Evolutionary conservation across 1,140 invertebrate species (phyloP), one percentile per base, ranked within the genome.

Genomic region (Cyphomyrmex costatus): DNA sequence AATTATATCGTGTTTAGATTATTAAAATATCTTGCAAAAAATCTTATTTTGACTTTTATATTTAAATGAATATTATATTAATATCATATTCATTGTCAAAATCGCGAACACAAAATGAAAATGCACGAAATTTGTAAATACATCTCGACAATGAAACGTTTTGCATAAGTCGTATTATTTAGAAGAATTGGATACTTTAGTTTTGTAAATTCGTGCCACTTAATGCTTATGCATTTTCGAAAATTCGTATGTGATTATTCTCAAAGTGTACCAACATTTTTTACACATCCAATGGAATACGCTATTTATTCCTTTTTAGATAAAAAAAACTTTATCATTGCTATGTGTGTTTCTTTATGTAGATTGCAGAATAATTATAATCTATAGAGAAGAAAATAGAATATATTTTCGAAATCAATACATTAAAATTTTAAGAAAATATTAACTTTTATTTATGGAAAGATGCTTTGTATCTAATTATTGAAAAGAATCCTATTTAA

Each of bases 331-430:
- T 66, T 10, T 33, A 19, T 12, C 1, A 10, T 16, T 42, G 12
- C 10, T 21, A 1, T 70, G 16, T 70, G 2, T 70, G 16, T 70
- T 49, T 70, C 33, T 70, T 42, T 16, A 16, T 12, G 12, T 5
- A 42, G 19, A 19, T 70, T 49, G 7, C 6, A 70, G n/a, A 68
- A 49, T 49, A 70, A 16, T 7, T 14, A 46, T 46, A 49, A 49
- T 8, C 3, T 19, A 27, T 14, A 70, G 7, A 46, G 3, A 49
- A 16, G 8, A 49, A 27, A 49, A 49, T 7, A 21, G 12, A 70
- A 49, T 46, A 19, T 70, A 70, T 70, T 70, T 70, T 49, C 2
- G 19, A 27, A 70, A 49, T 49, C 16, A 46, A 65, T 19, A 33
- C 10, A 33, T 6, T 19, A 65, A 65, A 65, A 33, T 63, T 63